Base-by-base conservation (phyloP, 1,140 invertebrate species). In the Orius laevigatus region DNA sequence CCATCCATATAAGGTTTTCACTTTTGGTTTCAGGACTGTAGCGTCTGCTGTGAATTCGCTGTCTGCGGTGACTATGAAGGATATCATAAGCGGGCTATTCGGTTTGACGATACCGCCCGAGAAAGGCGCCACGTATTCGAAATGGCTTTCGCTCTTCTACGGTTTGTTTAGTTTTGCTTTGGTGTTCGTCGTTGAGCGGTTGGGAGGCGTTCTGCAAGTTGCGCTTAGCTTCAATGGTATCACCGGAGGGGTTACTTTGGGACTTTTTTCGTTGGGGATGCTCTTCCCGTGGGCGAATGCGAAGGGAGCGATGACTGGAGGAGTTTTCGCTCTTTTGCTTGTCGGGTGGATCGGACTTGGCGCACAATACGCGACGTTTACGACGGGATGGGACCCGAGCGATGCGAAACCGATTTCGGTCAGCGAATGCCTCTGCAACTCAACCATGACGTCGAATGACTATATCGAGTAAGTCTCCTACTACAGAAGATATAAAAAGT, bases 21-120 rank as follows among this genome's bases (percentile, higher is more conserved):
- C 14, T 14, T 10, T 18, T 31, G 5, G 32, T 55, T 69, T 19
- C 62, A 92, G 88, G 57, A 93, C 91, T 3, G 84, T 95, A 1
- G 90, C 89, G 0, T 88, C 86, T 16, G 87, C 88, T 0, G 63
- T 94, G 40, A 94, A 93, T 61, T 91, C 89, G 0, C 64, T 95
- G 40, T 79, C 90, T 0, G 89, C 91, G 0, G 84, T 94, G 3
- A 84, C 84, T 2, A 79, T 87, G 59, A 81, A 94, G 63, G 91
- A 95, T 65, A 74, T 92, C 46, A 63, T 90, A 0, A 74, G 73
- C 41, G 76, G 76, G 3, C 66, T 78, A 2, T 72, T 81, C 19
- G 72, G 72, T 9, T 72, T 79, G 14, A 71, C 76, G 48, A 62
- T 90, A 44, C 72, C 76, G 1, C 78, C 84, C 4, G 62, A 72